These are phyloP conservation scores for Tragelaphus strepsiceros DNA, from an alignment of 2,113 vertebrate genomes.

Conservation along the genomic window DNA sequence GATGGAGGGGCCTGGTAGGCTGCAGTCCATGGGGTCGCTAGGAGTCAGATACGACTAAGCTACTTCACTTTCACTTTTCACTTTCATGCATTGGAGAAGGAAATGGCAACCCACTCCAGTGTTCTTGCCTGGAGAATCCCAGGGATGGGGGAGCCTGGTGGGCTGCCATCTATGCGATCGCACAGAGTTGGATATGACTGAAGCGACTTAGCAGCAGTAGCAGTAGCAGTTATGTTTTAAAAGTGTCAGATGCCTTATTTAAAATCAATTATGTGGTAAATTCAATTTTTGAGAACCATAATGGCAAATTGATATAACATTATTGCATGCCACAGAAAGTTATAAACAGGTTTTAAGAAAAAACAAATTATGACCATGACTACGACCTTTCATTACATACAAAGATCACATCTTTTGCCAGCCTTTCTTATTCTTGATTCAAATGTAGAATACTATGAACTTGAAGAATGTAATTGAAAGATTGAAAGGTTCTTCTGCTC, in stretches of 20 bases:
- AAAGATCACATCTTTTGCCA: not conserved
- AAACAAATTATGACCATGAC: not conserved
- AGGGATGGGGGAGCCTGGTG: too few relatives aligned
- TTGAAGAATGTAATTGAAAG: constrained; percentile 2
- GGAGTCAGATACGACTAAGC: too few relatives aligned
- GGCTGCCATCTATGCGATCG: too few relatives aligned
- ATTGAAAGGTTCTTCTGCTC: not conserved
- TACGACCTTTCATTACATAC: not conserved
- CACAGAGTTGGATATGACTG: too few relatives aligned
- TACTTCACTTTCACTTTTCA: too few relatives aligned
- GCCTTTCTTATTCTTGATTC: not conserved
- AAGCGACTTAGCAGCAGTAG: too few relatives aligned
- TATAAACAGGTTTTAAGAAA: not conserved
- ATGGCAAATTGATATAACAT: not conserved
- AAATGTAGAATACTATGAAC: not conserved
- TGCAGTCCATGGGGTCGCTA: too few relatives aligned
- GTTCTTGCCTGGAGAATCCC: too few relatives aligned
- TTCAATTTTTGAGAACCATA: not conserved
- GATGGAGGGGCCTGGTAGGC: too few relatives aligned
- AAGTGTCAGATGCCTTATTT: not conserved
- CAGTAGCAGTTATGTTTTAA: not conserved
- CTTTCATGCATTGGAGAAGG: too few relatives aligned
- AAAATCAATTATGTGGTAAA: not conserved
- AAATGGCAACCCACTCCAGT: too few relatives aligned
- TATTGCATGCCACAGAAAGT: not conserved